Evolutionary conservation across 2,797 vertebrate genomes (phyloP), one percentile per base, ranked within the genome.

Genomic region (Heterohyrax brucei): DNA sequence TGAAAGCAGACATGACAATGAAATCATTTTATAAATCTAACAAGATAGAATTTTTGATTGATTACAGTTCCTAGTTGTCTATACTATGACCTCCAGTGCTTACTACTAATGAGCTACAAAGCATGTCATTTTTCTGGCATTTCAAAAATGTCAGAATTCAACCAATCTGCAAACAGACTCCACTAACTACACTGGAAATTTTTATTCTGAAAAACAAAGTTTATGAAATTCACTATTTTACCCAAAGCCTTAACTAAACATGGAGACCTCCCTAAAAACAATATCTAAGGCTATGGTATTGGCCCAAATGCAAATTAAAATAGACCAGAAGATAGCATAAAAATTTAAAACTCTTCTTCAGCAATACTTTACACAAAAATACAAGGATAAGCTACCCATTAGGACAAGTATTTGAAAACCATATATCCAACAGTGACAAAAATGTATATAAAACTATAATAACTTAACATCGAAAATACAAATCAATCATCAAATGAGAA

Each of bases 231-330:
- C 21, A 93, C 50, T 28, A 95, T 93, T 92, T 94, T 90, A 92
- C 82, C 62, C 12, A 95, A 79, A 68, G 73, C 66, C 84, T 96
- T 78, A 87, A 66, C 78, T 80, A 95, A 91, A 93, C 13, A 87
- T 30, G 62, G 7, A 85, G 61, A 18, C 26, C 82, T 89, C 59
- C 85, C 94, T 85, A 95, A 79, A 12, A 90, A 72, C 48, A 91
- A 10, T 53, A n/a, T 78, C 5, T 82, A 95, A 93, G 50, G 59
- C 62, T 92, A 91, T 89, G 9, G 73, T 66, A 81, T 83, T 77
- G 64, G 33, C 39, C 87, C 96, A 96, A 97, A 97, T 97, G 61
- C 22, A 91, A 94, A 96, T 91, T 95, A 93, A 93, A 96, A 93
- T 95, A 97, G 89, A 97, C 95, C 87, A 96, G 39, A 91, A 28